phyloP scores from a whole-genome alignment of 2,113 vertebrate species.

The Mormyrus iriodes region DNA sequence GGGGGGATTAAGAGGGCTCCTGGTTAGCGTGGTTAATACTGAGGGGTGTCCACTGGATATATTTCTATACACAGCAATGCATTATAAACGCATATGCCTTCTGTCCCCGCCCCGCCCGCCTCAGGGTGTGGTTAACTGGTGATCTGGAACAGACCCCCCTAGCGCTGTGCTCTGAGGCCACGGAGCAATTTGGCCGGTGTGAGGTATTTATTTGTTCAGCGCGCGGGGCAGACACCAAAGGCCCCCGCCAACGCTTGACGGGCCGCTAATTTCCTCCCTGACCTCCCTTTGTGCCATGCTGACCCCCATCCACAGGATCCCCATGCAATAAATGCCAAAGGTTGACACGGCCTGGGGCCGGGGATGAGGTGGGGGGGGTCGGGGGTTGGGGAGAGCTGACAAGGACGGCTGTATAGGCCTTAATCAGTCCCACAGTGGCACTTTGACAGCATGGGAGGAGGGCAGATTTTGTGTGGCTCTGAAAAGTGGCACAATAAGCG shows the following conservation, averaged over 20 bases:
- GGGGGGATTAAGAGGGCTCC: constrained; percentile 31
- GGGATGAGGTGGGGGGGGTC: constrained; percentile 35
- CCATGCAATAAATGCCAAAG: constrained; percentile 67
- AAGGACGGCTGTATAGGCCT: constrained; percentile 71
- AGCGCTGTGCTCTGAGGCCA: constrained; percentile 15
- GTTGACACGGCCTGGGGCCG: constrained; percentile 64
- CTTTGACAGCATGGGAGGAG: constrained; percentile 51
- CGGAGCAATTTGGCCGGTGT: constrained; percentile 38
- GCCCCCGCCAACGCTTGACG: constrained; percentile 76
- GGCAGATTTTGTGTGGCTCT: constrained; percentile 60
- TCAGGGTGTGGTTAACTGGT: background rate
- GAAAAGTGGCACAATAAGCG: constrained; percentile 64
- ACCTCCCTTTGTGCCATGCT: constrained; percentile 61
- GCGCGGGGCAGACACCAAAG: constrained; percentile 65
- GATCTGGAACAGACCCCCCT: constrained; percentile 25
- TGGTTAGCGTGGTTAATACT: constrained; percentile 25
- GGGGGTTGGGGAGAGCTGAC: constrained; percentile 53
- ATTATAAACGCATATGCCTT: constrained; percentile 39
- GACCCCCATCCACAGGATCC: constrained; percentile 64
- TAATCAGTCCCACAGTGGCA: constrained; percentile 60
- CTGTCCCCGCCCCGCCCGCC: constrained; percentile 3
- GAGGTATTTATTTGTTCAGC: constrained; percentile 71
- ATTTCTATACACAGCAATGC: constrained; percentile 35
- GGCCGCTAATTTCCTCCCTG: constrained; percentile 81
- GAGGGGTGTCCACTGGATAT: constrained; percentile 19